A percentile compares a stretch with the other conserved stretches of the same genome.
Evolutionary conservation across 2,797 vertebrate species (phyloP).

Genomic region (Varecia variegata): DNA sequence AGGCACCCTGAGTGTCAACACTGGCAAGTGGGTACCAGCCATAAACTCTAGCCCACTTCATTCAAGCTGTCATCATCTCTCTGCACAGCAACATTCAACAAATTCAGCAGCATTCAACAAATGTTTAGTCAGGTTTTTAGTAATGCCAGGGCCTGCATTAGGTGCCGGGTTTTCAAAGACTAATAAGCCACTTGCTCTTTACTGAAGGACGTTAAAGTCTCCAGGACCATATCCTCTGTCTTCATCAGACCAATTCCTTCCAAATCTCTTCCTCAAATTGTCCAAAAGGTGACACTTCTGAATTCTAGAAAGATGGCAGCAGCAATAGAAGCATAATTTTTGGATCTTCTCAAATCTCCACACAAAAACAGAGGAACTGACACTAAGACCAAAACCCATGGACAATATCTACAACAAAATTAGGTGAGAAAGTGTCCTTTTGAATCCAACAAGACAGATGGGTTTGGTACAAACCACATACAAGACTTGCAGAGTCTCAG

Average conservation of each 20-base stretch:
- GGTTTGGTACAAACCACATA: background rate
- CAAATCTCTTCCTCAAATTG: background rate
- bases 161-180: background rate
- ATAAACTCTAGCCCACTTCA: background rate
- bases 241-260: background rate
- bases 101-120: background rate
- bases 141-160: background rate
- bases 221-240: background rate
- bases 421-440: background rate
- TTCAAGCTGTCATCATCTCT: background rate
- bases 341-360: background rate
- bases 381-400: background rate
- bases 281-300: background rate
- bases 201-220: background rate
- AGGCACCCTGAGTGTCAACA: accelerated
- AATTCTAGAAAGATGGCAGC: background rate
- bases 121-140: background rate
- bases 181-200: background rate
- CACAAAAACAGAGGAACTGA: background rate
- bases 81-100: background rate
- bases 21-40: background rate
- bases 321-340: background rate
- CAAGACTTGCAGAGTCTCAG: background rate
- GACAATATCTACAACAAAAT: background rate
- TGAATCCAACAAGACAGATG: background rate